Base-by-base conservation (phyloP, 2,888 invertebrate species). In the Himalopsyche anomala region DNA sequence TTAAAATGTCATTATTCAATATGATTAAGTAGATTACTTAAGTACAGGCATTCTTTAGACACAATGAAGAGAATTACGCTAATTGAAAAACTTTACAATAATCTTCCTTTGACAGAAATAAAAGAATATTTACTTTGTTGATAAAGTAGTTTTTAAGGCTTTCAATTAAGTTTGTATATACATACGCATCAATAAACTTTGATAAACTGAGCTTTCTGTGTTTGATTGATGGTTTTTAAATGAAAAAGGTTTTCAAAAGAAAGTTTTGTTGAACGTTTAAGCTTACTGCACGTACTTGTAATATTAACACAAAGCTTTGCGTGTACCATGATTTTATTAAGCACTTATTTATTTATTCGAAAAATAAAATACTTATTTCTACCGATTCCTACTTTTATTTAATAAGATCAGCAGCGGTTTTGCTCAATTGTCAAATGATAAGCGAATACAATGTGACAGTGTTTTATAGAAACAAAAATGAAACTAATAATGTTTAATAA, bases 111-210 rank as follows among this genome's bases (percentile, higher is more conserved):
- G 74, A 74, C 74, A 74, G 74, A 38, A 12, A 74, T 36, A 74
- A 74, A 74, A 74, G 74, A 74, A 74, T 15, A 38, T 38, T 74
- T 38, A 74, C 36, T 74, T 74, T 74, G 74, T 38, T 38, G 36
- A 38, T 74, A 12, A 74, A 74, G 74, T 36, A 74, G 74, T 74
- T 74, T 69, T 74, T 74, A 36, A 74, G 74, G 38, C 74, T 74
- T 74, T 74, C 74, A 74, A 74, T 74, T 74, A 38, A 11, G 36
- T 74, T 74, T 74, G 15, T 74, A 36, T 69, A 28, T 69, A 28
- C 38, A 38, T 38, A 74, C 28, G 36, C 74, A 36, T 36, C 74
- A 36, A 36, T 36, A 12, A 74, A 19, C 28, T 74, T 74, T 74
- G 6, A 38, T 74, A 38, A 74, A 74, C 38, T 74, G 36, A 28